Percentiles rank a stretch among this genome's conserved stretches.
Conservation (phyloP, 2,888 invertebrate genomes). For the Calliopum simillimum region DNA sequence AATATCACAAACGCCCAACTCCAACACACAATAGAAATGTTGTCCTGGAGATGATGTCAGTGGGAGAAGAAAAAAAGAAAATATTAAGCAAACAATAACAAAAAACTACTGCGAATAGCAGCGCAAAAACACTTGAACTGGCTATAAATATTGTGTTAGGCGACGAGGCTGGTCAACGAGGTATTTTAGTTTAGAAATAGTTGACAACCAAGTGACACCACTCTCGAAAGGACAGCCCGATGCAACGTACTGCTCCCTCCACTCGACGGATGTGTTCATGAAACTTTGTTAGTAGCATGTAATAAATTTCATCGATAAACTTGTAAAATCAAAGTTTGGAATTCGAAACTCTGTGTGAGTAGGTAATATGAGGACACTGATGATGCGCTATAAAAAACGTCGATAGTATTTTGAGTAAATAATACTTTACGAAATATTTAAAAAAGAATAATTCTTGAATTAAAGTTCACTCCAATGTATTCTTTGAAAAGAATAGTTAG, state of each 20-base stretch:
- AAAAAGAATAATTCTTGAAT: not conserved
- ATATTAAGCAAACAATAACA: too few species aligned
- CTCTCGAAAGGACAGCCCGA: not conserved
- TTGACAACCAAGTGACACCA: constrained; percentile 46
- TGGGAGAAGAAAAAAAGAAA: too few species aligned
- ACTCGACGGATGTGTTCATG: not conserved
- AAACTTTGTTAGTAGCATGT: constrained; percentile 26
- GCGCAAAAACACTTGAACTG: constrained; percentile 21
- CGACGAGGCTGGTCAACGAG: constrained; percentile 12
- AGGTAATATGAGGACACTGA: not conserved
- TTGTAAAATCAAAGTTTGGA: constrained; percentile 36
- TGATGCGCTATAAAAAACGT: not conserved
- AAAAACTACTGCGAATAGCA: too few species aligned
- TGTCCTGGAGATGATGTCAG: too few species aligned
- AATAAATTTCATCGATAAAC: constrained; percentile 53
- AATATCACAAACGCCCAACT: constrained; percentile 21
- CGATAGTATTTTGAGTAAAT: not conserved
- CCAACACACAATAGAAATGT: not conserved
- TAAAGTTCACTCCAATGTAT: too few species aligned
- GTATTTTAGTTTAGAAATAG: constrained; percentile 45
- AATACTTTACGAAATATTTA: not conserved
- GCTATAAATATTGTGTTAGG: constrained; percentile 30
- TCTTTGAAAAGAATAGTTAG: too few species aligned
- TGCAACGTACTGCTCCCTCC: not conserved
- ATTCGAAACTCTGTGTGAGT: not conserved